Base-by-base conservation (phyloP, 2,113 vertebrate genomes). In the Megaceryle torquata region DNA sequence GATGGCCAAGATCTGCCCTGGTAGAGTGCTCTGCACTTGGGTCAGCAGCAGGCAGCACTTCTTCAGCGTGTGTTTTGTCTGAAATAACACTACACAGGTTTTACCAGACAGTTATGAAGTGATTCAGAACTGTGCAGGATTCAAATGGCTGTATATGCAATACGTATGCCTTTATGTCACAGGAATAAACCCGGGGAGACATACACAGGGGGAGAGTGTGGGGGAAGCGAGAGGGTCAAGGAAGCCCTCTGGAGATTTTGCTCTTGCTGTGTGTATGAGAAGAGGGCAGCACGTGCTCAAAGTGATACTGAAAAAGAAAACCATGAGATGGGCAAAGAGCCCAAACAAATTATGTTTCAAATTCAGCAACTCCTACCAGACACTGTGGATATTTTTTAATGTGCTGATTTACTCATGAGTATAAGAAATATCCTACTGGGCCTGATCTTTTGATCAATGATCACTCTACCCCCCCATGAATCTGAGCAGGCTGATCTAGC, bases 401-500 rank as follows among this genome's bases (percentile, higher is more conserved):
- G 57, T 15, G 8, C 8, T 68, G 14, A 17, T 35, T 76, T 68
- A 41, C 43, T 68, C 31, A 76, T 35, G 28, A 68, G 5, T 3
- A 1, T 43, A 43, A 71, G 37, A 60, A 79, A 60, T 28, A 85
- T 5, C 3, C 5, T 68, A 11, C 26, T 35, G 28, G 15, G 11
- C 8, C 31, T 51, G 21, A 0, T 5, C 10, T 25, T 90, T 51
- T 18, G 25, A 35, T 54, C n/a, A 67, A 4, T 15, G 33, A 74
- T 53, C 0, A 1, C 29, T 25, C 13, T 61, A 31, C 4, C 13
- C 11, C 11, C 1, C 33, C 31, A 5, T 3, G 13, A 46, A 80
- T 72, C 10, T 2, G 3, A 13, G 7, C 10, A 29, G 1, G 1
- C 9, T 7, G 5, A 39, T 33, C 37, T 50, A 50, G 1, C 1